These are phyloP conservation scores for Crocidura indochinensis DNA, from an alignment of 2,797 vertebrate species.

Conservation along the genomic window DNA sequence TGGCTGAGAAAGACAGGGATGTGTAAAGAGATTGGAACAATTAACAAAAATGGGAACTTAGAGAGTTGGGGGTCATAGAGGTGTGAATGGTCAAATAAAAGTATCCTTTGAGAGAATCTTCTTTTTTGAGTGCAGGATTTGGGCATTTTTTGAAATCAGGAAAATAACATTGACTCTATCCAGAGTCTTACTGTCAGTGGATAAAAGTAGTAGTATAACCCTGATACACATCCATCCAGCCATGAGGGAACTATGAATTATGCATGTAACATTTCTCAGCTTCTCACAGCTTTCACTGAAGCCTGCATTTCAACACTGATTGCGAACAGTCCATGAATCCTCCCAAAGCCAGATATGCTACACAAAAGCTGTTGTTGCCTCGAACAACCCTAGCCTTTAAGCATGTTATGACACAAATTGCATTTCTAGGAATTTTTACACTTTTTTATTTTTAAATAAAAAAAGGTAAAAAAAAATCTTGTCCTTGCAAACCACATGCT, in stretches of 20 bases:
- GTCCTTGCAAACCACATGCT: slow-evolving; percentile 77
- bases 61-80: background rate
- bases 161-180: slow-evolving; percentile 65
- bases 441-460: slow-evolving; percentile 23
- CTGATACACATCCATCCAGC: slow-evolving; percentile 67
- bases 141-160: background rate
- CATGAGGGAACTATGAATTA: slow-evolving; percentile 83
- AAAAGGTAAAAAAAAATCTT: background rate
- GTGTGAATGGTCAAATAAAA: background rate
- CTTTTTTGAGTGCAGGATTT: slow-evolving; percentile 56
- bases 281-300: slow-evolving; percentile 85
- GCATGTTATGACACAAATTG: slow-evolving; percentile 79
- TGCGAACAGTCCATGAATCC: slow-evolving; percentile 82
- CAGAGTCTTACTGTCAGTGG: slow-evolving; percentile 64
- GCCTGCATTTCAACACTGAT: slow-evolving; percentile 86
- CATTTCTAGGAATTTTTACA: slow-evolving; percentile 85
- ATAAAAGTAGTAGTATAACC: slow-evolving; percentile 69
- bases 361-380: slow-evolving; percentile 82
- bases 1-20: background rate
- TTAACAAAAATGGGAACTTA: slow-evolving; percentile 34
- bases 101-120: background rate
- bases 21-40: background rate
- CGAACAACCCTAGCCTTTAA: slow-evolving; percentile 80
- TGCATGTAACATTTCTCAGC: slow-evolving; percentile 86
- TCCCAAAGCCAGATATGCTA: slow-evolving; percentile 81